Percentiles rank a stretch among this genome's conserved stretches.
Evolutionary conservation across 2,888 invertebrate species (phyloP).

Genomic region (Mythimna impura): DNA sequence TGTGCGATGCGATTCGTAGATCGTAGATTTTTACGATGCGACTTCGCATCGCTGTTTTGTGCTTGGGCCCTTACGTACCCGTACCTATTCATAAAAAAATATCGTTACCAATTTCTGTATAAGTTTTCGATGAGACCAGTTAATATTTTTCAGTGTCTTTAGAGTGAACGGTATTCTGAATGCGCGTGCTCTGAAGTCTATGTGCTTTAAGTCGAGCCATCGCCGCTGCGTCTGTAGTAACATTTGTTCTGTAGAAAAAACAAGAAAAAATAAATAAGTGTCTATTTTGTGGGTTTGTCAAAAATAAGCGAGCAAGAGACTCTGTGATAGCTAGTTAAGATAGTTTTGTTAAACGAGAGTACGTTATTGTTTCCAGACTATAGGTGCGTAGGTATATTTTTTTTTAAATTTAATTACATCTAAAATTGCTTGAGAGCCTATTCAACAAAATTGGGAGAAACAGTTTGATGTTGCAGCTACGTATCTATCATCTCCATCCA

Average conservation of each 20-base stretch:
- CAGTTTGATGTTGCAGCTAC: too few relatives aligned
- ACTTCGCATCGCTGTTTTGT: too few relatives aligned
- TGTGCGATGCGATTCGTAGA: too few relatives aligned
- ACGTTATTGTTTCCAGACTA: neutral
- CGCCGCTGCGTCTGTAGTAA: conserved; percentile 96
- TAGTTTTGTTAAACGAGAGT: neutral
- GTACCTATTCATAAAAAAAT: neutral
- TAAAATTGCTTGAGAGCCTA: too few relatives aligned
- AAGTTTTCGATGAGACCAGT: conserved; percentile 80
- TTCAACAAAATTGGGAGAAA: too few relatives aligned
- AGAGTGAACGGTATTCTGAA: conserved; percentile 80
- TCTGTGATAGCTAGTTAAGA: too few relatives aligned
- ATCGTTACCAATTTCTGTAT: conserved; percentile 79
- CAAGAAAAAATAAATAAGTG: neutral
- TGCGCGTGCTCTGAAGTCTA: conserved; percentile 81
- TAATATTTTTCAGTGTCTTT: conserved; percentile 78
- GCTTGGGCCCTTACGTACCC: too few relatives aligned
- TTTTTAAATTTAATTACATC: too few relatives aligned
- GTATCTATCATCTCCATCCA: too few relatives aligned
- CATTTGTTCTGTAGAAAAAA: conserved; percentile 92
- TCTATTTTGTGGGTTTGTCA: neutral
- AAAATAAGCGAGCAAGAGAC: neutral
- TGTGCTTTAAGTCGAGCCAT: conserved; percentile 86
- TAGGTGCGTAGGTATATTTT: too few relatives aligned
- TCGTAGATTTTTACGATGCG: too few relatives aligned